Evolutionary conservation across 1,140 invertebrate species (phyloP).

Genomic region (Solenopsis fugax): DNA sequence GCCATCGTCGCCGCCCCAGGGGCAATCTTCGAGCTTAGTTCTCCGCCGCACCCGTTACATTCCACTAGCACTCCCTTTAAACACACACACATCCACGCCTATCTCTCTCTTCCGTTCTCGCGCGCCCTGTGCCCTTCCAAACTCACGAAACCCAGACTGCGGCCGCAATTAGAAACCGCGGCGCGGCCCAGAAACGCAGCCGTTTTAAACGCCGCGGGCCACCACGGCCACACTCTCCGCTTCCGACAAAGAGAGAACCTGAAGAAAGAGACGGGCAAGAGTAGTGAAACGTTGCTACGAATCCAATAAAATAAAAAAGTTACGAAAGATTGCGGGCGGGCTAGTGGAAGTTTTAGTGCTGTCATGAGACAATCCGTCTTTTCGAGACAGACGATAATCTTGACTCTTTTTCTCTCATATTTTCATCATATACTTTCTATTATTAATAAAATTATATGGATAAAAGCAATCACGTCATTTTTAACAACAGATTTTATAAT

Average conservation of each 20-base stretch:
- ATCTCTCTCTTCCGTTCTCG: neutral
- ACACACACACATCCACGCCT: neutral
- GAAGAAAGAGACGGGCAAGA: neutral
- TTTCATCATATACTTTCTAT: neutral
- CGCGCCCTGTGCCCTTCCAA: constrained; percentile 19
- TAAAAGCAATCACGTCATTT: neutral
- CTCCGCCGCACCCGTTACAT: constrained; percentile 37
- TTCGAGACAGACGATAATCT: neutral
- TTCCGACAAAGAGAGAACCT: neutral
- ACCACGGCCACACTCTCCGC: constrained; percentile 35
- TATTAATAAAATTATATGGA: neutral
- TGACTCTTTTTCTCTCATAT: neutral
- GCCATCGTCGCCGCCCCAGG: constrained; percentile 19
- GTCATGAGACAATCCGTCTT: neutral
- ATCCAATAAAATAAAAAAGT: constrained; percentile 25
- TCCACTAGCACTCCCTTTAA: constrained; percentile 41
- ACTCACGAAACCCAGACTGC: constrained; percentile 60
- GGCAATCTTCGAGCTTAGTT: constrained; percentile 73
- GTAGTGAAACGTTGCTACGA: constrained; percentile 5
- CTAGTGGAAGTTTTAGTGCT: neutral
- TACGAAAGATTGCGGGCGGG: constrained; percentile 40
- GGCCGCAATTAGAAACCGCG: constrained; percentile 73
- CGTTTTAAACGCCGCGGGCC: constrained; percentile 61
- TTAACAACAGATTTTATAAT: neutral
- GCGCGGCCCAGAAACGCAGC: constrained; percentile 32